Percentiles rank a stretch among this genome's conserved stretches.
These are phyloP conservation scores for Branchinecta lynchi DNA, from an alignment of 1,140 invertebrate genomes.

Conservation along the genomic window DNA sequence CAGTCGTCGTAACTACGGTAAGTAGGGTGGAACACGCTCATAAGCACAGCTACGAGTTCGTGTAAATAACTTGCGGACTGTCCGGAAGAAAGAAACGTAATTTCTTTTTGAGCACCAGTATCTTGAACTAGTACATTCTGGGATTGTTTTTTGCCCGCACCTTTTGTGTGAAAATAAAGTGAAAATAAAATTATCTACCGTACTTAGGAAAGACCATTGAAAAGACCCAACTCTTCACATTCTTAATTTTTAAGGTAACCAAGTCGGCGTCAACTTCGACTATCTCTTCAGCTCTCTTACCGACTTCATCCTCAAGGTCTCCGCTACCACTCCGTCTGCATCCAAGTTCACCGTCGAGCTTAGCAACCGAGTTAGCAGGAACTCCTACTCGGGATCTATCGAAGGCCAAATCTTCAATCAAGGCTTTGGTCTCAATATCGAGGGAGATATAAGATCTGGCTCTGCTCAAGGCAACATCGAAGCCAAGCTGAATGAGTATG, in stretches of 20 bases:
- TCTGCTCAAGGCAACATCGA: slow-evolving; percentile 21
- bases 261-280: slow-evolving; percentile 24
- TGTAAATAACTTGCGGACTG: no score
- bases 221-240: not conserved
- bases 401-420: slow-evolving; percentile 22
- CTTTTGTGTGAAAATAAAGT: no score
- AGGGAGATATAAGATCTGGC: slow-evolving; percentile 17
- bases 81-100: no score
- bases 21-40: no score
- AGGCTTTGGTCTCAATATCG: slow-evolving; percentile 21
- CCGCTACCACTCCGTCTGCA: slow-evolving; percentile 21
- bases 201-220: no score
- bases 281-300: slow-evolving; percentile 23
- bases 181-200: no score
- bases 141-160: no score
- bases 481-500: slow-evolving; percentile 22
- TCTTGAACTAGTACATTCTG: no score
- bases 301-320: slow-evolving; percentile 24
- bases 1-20: no score
- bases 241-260: slow-evolving; percentile 7
- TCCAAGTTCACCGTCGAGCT: slow-evolving; percentile 17
- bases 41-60: no score
- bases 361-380: slow-evolving; percentile 20
- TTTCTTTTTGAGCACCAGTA: no score
- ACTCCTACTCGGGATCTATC: slow-evolving; percentile 21